Evolutionary conservation across 2,113 vertebrate genomes (phyloP).

Genomic region (Galbula dea): DNA sequence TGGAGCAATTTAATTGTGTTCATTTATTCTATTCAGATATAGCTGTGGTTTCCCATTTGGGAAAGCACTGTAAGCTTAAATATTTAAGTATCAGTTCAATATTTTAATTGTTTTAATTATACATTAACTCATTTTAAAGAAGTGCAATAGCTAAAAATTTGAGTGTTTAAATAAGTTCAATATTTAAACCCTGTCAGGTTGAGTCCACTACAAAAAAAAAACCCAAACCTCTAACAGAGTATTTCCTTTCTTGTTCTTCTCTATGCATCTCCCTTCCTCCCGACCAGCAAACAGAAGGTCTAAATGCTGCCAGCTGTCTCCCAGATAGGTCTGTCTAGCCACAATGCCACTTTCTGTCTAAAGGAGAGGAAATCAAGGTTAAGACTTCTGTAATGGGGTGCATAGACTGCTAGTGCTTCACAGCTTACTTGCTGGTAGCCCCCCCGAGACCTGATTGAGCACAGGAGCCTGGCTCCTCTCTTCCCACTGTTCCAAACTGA

Average conservation of each 20-base stretch:
- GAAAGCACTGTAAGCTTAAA: not conserved
- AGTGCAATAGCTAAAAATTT: constrained; percentile 4
- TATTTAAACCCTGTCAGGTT: constrained; percentile 8
- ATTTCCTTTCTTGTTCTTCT: not conserved
- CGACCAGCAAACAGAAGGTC: not conserved
- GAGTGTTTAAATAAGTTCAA: constrained; percentile 12
- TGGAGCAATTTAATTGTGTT: not conserved
- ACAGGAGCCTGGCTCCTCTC: not conserved
- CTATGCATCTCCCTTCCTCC: not conserved
- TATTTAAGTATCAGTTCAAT: constrained; percentile 38
- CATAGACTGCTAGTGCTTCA: not conserved
- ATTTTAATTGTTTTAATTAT: constrained; percentile 62
- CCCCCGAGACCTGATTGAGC: not conserved
- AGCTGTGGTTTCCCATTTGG: not conserved
- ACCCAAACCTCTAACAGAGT: not conserved
- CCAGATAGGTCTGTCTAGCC: not conserved
- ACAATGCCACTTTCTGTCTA: not conserved
- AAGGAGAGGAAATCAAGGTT: not conserved
- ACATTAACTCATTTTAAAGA: constrained; percentile 10
- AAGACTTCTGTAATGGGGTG: not conserved
- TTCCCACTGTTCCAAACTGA: not conserved
- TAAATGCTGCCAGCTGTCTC: not conserved
- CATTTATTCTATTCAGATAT: constrained; percentile 21
- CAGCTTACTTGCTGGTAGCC: not conserved
- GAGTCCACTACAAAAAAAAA: not conserved